phyloP scores from a whole-genome alignment of 2,888 invertebrate species.

The Helicoverpa assulta region DNA sequence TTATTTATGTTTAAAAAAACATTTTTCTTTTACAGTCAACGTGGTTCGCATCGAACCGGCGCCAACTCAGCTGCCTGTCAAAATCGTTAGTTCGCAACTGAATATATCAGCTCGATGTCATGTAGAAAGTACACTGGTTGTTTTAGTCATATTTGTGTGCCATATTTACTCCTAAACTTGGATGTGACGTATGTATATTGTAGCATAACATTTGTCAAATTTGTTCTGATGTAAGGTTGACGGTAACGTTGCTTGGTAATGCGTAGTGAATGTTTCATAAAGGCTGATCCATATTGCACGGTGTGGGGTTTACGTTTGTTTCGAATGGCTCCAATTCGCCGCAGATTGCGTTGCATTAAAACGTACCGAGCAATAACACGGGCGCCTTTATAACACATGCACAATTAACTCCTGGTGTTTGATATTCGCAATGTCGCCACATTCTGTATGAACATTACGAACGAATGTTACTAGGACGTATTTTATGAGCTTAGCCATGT shows the following conservation, averaged over 20 bases:
- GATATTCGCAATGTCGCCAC: slow-evolving; percentile 23
- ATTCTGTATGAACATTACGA: slow-evolving; percentile 14
- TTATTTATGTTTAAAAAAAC: slow-evolving; percentile 35
- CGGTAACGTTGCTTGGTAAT: slow-evolving; percentile 34
- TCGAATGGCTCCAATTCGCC: slow-evolving; percentile 49
- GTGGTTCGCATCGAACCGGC: slow-evolving; percentile 84
- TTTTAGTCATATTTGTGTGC: slow-evolving; percentile 70
- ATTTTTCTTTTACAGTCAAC: slow-evolving; percentile 80
- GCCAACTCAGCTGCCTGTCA: slow-evolving; percentile 85
- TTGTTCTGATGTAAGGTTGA: slow-evolving; percentile 45
- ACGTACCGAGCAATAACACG: slow-evolving; percentile 40
- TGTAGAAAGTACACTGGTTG: slow-evolving; percentile 64
- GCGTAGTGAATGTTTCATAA: slow-evolving; percentile 53
- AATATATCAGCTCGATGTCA: slow-evolving; percentile 70
- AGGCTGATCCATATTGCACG: slow-evolving; percentile 40
- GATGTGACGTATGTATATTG: slow-evolving; percentile 42
- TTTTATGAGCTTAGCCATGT: slow-evolving; percentile 57
- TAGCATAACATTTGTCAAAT: slow-evolving; percentile 60
- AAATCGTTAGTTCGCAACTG: slow-evolving; percentile 80
- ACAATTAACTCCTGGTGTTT: slow-evolving; percentile 35
- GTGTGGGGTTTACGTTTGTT: slow-evolving; percentile 30
- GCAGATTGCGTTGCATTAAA: slow-evolving; percentile 50
- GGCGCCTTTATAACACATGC: slow-evolving; percentile 33
- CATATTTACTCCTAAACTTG: slow-evolving; percentile 68
- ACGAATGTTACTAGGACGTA: slow-evolving; percentile 41